Conservation (phyloP, 2,113 vertebrate species). For the Triplophysa siluroides region DNA sequence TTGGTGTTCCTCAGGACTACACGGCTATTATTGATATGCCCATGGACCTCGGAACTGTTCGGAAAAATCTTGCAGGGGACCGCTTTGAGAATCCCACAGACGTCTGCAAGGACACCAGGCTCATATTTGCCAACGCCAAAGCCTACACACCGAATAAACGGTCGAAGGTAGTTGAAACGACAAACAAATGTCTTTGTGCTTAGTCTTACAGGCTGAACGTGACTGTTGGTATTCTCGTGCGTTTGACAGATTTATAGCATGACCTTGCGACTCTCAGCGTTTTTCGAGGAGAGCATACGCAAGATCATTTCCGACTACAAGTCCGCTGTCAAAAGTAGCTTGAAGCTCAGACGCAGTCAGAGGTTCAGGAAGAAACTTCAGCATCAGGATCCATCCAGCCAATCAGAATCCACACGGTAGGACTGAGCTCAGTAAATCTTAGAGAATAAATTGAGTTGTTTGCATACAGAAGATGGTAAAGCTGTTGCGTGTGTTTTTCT, state of each 20-base stretch:
- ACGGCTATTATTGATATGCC: conserved; percentile 89
- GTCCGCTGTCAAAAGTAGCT: conserved; percentile 86
- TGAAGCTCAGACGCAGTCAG: conserved; percentile 83
- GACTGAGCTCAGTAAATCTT: conserved; percentile 13
- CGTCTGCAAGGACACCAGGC: conserved; percentile 90
- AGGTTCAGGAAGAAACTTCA: conserved; percentile 80
- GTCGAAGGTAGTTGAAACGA: conserved; percentile 82
- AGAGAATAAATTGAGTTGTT: conserved; percentile 61
- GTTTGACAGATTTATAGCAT: conserved; percentile 92
- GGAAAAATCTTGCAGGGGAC: conserved; percentile 81
- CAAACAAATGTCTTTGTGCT: background rate
- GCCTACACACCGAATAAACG: conserved; percentile 96
- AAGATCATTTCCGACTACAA: conserved; percentile 89
- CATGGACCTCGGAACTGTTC: conserved; percentile 93
- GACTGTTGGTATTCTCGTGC: background rate
- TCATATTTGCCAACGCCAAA: conserved; percentile 96
- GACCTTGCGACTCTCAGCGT: conserved; percentile 91
- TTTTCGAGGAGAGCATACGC: conserved; percentile 92
- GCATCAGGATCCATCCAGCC: conserved; percentile 68
- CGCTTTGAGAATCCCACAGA: conserved; percentile 90
- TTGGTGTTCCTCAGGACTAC: conserved; percentile 82
- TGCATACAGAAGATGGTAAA: background rate
- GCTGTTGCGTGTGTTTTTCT: background rate
- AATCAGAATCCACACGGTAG: conserved; percentile 36
- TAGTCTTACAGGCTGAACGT: background rate